Percentiles rank a stretch among this genome's conserved stretches.
These are phyloP conservation scores for Pachliopta kotzebuea DNA, from an alignment of 2,888 invertebrate species.

Conservation along the genomic window DNA sequence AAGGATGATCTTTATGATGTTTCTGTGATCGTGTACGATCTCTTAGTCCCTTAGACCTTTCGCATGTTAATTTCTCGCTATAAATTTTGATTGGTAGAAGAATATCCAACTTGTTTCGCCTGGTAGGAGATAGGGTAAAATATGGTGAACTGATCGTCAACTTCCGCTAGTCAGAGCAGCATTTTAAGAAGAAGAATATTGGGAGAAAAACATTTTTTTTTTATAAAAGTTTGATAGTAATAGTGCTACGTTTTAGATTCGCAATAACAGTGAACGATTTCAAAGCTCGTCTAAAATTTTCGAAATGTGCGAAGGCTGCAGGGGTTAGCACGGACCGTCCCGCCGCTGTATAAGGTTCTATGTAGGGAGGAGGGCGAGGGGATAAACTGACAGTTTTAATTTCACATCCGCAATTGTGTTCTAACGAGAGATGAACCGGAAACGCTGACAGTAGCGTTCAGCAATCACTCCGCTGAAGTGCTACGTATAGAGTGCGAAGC, in stretches of 20 bases:
- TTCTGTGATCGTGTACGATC: too few species aligned
- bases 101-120: too few species aligned
- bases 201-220: too few species aligned
- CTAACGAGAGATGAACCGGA: slow-evolving; percentile 74
- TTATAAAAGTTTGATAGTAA: too few species aligned
- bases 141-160: too few species aligned
- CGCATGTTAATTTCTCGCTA: too few species aligned
- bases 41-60: too few species aligned
- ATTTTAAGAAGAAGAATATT: too few species aligned
- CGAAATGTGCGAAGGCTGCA: slow-evolving; percentile 6
- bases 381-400: slow-evolving; percentile 55
- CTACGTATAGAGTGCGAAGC: slow-evolving; percentile 7
- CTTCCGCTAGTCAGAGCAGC: too few species aligned
- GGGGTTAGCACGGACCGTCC: slow-evolving; percentile 14
- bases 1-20: too few species aligned
- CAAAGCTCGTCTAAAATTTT: slow-evolving; percentile 18
- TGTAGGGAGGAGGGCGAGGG: slow-evolving; percentile 2
- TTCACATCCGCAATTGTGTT: slow-evolving; percentile 64
- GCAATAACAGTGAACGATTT: slow-evolving; percentile 16
- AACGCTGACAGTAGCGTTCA: slow-evolving; percentile 74
- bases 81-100: too few species aligned
- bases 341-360: slow-evolving; percentile 26
- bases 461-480: slow-evolving; percentile 58
- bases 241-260: neutral
- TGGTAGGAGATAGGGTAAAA: too few species aligned